These are phyloP conservation scores for Melieria omissa DNA, from an alignment of 2,888 invertebrate species.

Conservation along the genomic window DNA sequence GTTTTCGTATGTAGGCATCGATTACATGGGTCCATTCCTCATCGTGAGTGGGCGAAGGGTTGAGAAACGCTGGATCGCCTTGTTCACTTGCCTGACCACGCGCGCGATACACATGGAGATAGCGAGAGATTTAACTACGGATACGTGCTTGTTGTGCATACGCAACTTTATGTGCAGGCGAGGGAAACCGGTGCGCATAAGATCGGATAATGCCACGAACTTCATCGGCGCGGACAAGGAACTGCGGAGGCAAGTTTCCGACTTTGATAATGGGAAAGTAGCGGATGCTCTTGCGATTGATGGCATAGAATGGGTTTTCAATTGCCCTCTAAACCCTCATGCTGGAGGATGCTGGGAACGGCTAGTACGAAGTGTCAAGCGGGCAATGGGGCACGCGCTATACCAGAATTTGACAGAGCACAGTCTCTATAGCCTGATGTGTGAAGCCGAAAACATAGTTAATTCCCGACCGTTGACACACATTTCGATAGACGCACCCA, in stretches of 20 bases:
- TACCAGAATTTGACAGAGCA: slow-evolving; percentile 25
- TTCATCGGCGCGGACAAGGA: slow-evolving; percentile 30
- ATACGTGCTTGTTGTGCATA: slow-evolving; percentile 42
- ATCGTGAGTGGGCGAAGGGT: slow-evolving; percentile 31
- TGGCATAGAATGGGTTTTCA: slow-evolving; percentile 43
- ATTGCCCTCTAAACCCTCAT: slow-evolving; percentile 35
- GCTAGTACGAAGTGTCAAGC: slow-evolving; percentile 37
- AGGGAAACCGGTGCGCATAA: slow-evolving; percentile 26
- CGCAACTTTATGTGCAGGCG: slow-evolving; percentile 42
- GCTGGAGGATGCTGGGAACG: slow-evolving; percentile 39
- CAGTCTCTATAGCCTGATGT: slow-evolving; percentile 28
- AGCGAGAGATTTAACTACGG: slow-evolving; percentile 39
- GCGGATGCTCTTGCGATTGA: slow-evolving; percentile 23
- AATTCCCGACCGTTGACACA: slow-evolving; percentile 37
- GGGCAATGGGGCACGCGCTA: slow-evolving; percentile 25
- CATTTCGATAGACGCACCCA: slow-evolving; percentile 22
- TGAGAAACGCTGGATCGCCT: slow-evolving; percentile 35
- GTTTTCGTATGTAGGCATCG: slow-evolving; percentile 6
- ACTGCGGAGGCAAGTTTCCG: slow-evolving; percentile 18
- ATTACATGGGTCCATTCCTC: slow-evolving; percentile 41
- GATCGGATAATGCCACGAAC: slow-evolving; percentile 39
- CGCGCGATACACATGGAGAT: slow-evolving; percentile 35
- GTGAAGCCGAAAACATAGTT: slow-evolving; percentile 38
- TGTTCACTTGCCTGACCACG: slow-evolving; percentile 37
- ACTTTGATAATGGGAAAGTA: slow-evolving; percentile 24